phyloP scores from a whole-genome alignment of 2,113 vertebrate species.

The Hystrix brachyura region DNA sequence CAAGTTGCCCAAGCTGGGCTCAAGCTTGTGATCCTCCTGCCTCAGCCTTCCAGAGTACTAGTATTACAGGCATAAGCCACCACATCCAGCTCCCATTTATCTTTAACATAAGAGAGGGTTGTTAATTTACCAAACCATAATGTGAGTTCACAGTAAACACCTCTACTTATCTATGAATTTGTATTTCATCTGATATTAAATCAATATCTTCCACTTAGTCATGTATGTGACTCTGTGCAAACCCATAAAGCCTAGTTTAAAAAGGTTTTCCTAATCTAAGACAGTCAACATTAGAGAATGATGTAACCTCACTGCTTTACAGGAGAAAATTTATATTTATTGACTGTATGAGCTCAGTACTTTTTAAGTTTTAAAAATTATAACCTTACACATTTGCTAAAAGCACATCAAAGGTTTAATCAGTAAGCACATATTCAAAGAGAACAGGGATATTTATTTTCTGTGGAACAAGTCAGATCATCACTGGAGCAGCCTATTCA shows the following conservation, averaged over 20 bases:
- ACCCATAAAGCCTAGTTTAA: constrained; percentile 28
- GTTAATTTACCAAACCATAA: constrained; percentile 40
- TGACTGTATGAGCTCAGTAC: constrained; percentile 24
- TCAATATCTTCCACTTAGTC: constrained; percentile 35
- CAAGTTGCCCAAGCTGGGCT: neutral
- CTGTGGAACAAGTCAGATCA: constrained; percentile 19
- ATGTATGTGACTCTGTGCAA: constrained; percentile 38
- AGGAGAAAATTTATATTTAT: constrained; percentile 52
- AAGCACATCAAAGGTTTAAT: constrained; percentile 47
- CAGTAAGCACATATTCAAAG: constrained; percentile 2
- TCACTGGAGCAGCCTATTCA: constrained; percentile 29
- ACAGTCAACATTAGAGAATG: constrained; percentile 42
- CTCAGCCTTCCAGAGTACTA: neutral
- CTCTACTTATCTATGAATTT: constrained; percentile 1
- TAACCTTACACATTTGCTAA: constrained; percentile 61
- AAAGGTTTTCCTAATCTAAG: constrained; percentile 34
- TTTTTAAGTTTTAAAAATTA: constrained; percentile 62
- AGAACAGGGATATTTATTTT: constrained; percentile 33
- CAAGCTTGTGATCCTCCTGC: neutral
- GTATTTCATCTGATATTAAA: constrained; percentile 61
- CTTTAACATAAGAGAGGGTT: constrained; percentile 1
- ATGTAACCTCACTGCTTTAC: neutral
- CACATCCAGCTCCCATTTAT: neutral
- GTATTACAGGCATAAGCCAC: neutral
- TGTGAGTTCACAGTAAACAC: constrained; percentile 46